A percentile compares a stretch with the other conserved stretches of the same genome.
These are phyloP conservation scores for Agriotes lineatus DNA, from an alignment of 2,888 invertebrate genomes.

Conservation along the genomic window DNA sequence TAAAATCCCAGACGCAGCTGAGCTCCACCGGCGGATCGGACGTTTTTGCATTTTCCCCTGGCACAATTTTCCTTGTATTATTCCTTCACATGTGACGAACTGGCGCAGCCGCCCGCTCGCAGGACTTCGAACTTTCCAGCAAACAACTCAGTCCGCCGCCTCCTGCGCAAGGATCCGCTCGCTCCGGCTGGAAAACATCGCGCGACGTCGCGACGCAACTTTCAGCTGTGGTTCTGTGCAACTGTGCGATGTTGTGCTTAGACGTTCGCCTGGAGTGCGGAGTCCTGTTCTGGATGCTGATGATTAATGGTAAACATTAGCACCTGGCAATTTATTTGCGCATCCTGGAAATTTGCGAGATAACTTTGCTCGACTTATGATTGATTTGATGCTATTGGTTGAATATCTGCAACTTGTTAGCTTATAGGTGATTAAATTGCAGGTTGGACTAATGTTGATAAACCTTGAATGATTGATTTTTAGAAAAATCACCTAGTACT, in stretches of 20 bases:
- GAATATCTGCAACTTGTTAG: too few species aligned
- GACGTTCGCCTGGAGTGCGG: background rate
- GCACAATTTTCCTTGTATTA: constrained; percentile 6
- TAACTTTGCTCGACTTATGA: too few species aligned
- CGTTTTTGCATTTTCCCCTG: constrained; percentile 8
- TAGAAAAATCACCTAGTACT: too few species aligned
- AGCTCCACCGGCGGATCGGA: too few species aligned
- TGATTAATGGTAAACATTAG: constrained; percentile 4
- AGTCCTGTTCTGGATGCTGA: constrained; percentile 8
- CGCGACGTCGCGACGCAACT: background rate
- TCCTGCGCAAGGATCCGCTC: constrained; percentile 3
- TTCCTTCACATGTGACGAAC: constrained; percentile 15
- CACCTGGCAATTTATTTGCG: background rate
- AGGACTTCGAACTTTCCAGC: constrained; percentile 1
- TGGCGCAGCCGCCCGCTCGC: constrained; percentile 14
- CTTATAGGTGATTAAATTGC: too few species aligned
- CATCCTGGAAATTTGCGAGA: background rate
- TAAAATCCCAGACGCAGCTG: too few species aligned
- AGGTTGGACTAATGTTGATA: too few species aligned
- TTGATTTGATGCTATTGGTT: too few species aligned
- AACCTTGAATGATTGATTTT: too few species aligned
- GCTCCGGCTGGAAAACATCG: background rate
- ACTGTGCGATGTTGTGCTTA: constrained; percentile 8
- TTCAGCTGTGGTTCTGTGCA: background rate
- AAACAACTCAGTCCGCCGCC: constrained; percentile 3